Evolutionary conservation across 2,888 invertebrate genomes (phyloP), one percentile per base, ranked within the genome.

Genomic region (Ochropacha duplaris): DNA sequence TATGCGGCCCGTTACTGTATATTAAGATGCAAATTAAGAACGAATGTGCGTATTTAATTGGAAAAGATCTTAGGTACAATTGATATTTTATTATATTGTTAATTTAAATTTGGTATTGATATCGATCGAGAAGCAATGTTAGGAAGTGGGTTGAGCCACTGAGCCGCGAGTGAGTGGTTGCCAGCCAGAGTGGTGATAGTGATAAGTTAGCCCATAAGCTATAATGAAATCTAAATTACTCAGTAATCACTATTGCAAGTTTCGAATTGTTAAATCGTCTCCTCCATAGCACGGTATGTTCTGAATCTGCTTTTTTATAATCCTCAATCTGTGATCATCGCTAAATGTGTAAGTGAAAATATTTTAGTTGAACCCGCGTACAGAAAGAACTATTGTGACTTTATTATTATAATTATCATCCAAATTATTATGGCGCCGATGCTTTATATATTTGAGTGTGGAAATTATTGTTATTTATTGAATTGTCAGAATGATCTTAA

Each of bases 11-110:
- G 72, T 74, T 81, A 81, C 78, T 89, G 85, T 90, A 87, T 86
- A 87, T 77, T 87, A 78, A 81, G 75, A 87, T 82, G 86, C 80
- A 82, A 86, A 81, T 77, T 78, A 76, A 79, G 82, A 86, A 84
- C 78, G 86, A 83, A 85, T 86, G 87, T 88, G 86, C 88, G 86
- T 89, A 86, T 88, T 88, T 83, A 86, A 86, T 78, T 86, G 87
- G 88, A 89, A 90, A 88, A 90, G 90, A 92, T 92, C 92, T 92
- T 91, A 92, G 92, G 90, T 91, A 91, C 90, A 92, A 92, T 91
- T 91, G 90, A 91, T 91, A 91, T 91, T 91, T 91, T 91, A 92
- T 90, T 89, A 89, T 90, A 88, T 87, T 91, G 90, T 92, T 92
- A 89, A 91, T 90, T 91, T 90, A 91, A 90, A 88, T 86, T 88